Base-by-base conservation (phyloP, 2,888 invertebrate species). In the Sphecodes monilicornis region DNA sequence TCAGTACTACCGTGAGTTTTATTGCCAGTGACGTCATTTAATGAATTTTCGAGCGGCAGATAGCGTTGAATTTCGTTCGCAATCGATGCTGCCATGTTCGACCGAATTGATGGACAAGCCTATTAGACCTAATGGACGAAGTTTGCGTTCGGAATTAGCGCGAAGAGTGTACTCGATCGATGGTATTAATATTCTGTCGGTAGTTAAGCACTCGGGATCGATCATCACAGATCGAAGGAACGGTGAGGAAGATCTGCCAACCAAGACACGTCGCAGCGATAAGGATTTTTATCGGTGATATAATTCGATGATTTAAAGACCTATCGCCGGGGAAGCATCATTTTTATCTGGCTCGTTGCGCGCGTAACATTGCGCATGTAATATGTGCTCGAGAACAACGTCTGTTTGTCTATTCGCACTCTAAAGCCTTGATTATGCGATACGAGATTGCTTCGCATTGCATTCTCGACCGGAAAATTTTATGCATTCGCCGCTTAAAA, bases 271-370 rank as follows among this genome's bases (percentile, higher is more conserved):
- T 29, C 10, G 29, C 46, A 3, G 18, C 70, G 70, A 70, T 70
- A 70, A 70, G 43, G 46, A 18, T 79, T 69, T 41, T 36, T 75
- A 54, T 32, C 68, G 18, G 1, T 22, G 18, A 68, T 75, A 79
- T 79, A 75, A 69, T 79, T 75, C 26, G 29, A 68, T 54, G 41
- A 54, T 32, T 54, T 46, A 46, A 29, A 46, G 70, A 70, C 70
- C 46, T 46, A 22, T 70, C 46, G 29, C 18, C 29, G 46, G 18
- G 43, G 29, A 11, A 75, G 75, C 57, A 16, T 46, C 26, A 54
- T 43, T 68, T 68, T 22, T 74, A 54, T 54, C 64, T 54, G 8
- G 10, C 22, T 64, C 16, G 32, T 1, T n/a, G 10, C n/a, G 10
- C 4, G 13, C 57, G 64, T 64, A 64, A 26, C 6, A 3, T 64